Evolutionary conservation across 2,113 vertebrate species (phyloP).

Genomic region (Chamaea fasciata): DNA sequence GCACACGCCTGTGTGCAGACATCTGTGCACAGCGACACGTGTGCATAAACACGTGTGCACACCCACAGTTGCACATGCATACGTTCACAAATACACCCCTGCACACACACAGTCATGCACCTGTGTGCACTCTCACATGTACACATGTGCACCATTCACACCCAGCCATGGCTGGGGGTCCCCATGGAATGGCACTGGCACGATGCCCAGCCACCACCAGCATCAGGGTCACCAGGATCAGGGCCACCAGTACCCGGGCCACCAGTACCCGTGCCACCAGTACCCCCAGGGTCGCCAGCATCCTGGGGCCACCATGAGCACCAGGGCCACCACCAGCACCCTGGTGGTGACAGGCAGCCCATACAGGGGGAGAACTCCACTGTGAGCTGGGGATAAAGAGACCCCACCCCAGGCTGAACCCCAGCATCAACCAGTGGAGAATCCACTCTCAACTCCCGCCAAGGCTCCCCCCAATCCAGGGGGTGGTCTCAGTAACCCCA

Average conservation of each 20-base stretch:
- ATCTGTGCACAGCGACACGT: accelerated
- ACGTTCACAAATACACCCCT: neutral
- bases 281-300: neutral
- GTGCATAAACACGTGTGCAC: neutral
- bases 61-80: neutral
- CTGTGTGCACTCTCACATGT: neutral
- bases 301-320: neutral
- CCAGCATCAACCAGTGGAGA: neutral
- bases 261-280: neutral
- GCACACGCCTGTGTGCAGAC: neutral
- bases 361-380: neutral
- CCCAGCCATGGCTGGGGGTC: no score
- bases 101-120: accelerated
- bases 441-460: neutral
- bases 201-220: neutral
- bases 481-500: neutral
- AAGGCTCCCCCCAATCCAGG: neutral
- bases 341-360: neutral
- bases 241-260: neutral
- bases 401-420: neutral
- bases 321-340: neutral
- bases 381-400: neutral
- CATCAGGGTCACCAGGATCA: neutral
- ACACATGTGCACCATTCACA: neutral
- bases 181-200: neutral